Evolutionary conservation across 1,140 invertebrate genomes (phyloP).

Genomic region (Globodera ellingtonae): DNA sequence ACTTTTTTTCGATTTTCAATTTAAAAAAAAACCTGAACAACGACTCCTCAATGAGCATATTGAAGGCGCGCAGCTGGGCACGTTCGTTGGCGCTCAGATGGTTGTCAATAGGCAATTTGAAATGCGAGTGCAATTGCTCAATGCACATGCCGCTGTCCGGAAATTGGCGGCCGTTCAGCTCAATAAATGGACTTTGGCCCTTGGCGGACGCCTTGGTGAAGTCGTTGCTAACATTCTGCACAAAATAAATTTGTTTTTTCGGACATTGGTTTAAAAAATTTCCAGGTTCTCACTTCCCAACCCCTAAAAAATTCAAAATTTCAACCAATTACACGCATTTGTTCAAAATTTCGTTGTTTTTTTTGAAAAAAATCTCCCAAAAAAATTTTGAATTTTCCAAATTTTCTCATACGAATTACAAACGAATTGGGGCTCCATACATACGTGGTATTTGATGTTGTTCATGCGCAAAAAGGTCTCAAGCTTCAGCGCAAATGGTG

Average conservation of each 20-base stretch:
- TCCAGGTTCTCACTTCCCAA: no score
- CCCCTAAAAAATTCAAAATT: no score
- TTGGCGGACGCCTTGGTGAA: constrained; percentile 66
- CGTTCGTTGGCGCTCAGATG: constrained; percentile 80
- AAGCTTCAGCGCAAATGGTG: constrained; percentile 88
- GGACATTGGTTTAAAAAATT: no score
- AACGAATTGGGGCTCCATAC: not conserved
- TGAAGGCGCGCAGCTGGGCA: constrained; percentile 85
- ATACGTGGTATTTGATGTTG: constrained; percentile 30
- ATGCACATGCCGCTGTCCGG: constrained; percentile 86
- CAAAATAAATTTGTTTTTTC: not conserved
- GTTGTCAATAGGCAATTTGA: constrained; percentile 81
- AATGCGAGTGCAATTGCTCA: constrained; percentile 76
- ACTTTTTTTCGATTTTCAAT: not conserved
- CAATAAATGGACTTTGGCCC: constrained; percentile 83
- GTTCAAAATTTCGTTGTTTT: constrained; percentile 9
- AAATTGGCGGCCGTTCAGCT: constrained; percentile 88
- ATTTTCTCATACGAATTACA: no score
- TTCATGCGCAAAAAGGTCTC: constrained; percentile 85
- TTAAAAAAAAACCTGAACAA: constrained; percentile 66
- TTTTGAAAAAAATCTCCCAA: not conserved
- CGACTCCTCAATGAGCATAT: constrained; percentile 91
- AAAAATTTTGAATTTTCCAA: no score
- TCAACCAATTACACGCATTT: no score
- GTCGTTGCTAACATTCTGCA: constrained; percentile 56